Evolutionary conservation across 2,113 vertebrate species (phyloP).

Genomic region (Corythaeola cristata): DNA sequence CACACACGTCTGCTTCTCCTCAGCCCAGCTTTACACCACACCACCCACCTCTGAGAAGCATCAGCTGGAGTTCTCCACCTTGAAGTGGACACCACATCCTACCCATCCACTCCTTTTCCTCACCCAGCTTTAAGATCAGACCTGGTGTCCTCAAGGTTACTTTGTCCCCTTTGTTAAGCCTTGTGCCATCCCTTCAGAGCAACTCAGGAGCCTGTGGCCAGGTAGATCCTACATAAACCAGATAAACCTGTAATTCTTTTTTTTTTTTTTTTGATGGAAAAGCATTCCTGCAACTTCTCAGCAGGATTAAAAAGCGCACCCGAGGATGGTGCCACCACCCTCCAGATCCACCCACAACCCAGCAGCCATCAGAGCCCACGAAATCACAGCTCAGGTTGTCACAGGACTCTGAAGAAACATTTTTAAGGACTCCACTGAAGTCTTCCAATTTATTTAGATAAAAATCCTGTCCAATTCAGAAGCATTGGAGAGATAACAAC

Average conservation of each 20-base stretch:
- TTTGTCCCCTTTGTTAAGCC: neutral
- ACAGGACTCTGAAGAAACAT: neutral
- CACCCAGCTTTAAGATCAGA: neutral
- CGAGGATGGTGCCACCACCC: neutral
- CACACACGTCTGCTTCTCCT: neutral
- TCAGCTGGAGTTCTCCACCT: neutral
- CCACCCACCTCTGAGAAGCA: neutral
- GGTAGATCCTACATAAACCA: neutral
- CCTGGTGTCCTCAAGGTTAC: neutral
- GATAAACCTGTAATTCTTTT: too few species aligned
- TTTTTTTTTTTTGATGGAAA: too few species aligned
- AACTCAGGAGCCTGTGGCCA: neutral
- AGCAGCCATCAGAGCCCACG: fast-evolving
- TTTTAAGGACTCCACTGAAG: neutral
- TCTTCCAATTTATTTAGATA: neutral
- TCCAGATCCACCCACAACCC: neutral
- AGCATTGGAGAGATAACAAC: neutral
- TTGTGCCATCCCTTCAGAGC: neutral
- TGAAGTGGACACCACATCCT: neutral
- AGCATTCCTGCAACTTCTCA: neutral
- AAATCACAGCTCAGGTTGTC: neutral
- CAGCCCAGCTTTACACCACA: neutral
- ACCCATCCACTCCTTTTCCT: neutral
- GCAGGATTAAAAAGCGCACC: neutral
- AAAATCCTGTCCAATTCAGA: neutral